Base-by-base conservation (phyloP, 2,888 invertebrate species). In the Autographa gamma region DNA sequence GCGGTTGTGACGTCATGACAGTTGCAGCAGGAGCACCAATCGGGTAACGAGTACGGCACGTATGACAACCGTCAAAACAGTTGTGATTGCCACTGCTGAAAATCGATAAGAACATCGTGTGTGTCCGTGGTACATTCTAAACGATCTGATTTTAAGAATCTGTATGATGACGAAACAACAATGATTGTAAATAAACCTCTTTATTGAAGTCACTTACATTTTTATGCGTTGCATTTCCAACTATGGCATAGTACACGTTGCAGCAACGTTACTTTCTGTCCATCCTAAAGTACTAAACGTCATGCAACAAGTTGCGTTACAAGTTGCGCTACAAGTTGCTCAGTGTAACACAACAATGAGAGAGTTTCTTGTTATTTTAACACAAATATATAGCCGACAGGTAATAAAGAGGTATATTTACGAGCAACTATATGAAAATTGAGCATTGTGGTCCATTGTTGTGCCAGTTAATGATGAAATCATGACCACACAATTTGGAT, bases 381-480 rank as follows among this genome's bases (percentile, higher is more conserved):
- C 56, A 61, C 60, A 61, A 9, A 71, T 64, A 70, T 63, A 63
- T 73, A 68, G 52, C 69, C 54, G 59, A 68, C 69, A 60, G 32
- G 66, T 69, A 58, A 67, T 71, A 71, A 71, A 75, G 73, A 78
- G 69, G 70, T 74, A 65, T 60, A 71, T 80, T 80, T 78, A 78
- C 60, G 61, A 66, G 72, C 61, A 48, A 63, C 61, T 56, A 19
- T 71, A 60, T 43, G 66, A 59, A 73, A 65, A 79, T 73, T 70
- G 59, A 32, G 58, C 73, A 76, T 81, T 82, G 66, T 63, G 52
- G 69, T 59, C 54, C 73, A 76, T 81, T 82, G 66, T 63, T 56
- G 69, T 59, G 63, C n/a, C 32, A 60, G 60, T 69, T 74, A 71
- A 74, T 73, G 69, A 58, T 74, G 68, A 73, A 71, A 58, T 75